Percentiles rank a stretch among this genome's conserved stretches.
Conservation (phyloP, 2,888 invertebrate genomes). For the Mesorhabditis sp. region DNA sequence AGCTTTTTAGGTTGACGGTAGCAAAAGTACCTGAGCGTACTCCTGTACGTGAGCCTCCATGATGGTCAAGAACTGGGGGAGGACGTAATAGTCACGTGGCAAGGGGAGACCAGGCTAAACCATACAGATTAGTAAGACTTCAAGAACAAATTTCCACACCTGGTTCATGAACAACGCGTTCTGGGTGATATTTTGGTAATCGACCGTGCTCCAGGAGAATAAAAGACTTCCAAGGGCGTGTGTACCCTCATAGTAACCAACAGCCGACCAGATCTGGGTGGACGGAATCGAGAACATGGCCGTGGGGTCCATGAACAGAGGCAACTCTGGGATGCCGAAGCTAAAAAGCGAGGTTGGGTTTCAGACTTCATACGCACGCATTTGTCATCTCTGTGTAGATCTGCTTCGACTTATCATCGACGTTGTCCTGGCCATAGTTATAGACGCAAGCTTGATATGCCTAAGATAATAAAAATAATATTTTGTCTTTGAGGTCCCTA, state of each 20-base stretch:
- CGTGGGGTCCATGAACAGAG: not conserved
- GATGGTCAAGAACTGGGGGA: conserved; percentile 37
- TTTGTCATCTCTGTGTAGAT: not conserved
- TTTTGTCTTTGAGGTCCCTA: conserved; percentile 15
- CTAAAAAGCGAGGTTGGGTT: not conserved
- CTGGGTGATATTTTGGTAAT: conserved; percentile 32
- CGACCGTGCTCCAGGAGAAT: conserved; percentile 37
- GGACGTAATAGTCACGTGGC: conserved; percentile 46
- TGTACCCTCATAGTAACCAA: conserved; percentile 20
- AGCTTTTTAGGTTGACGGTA: not conserved
- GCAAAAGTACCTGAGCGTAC: conserved; percentile 8
- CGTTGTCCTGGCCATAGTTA: conserved; percentile 11
- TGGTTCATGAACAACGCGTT: conserved; percentile 44
- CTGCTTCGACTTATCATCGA: conserved; percentile 21
- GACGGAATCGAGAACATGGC: not conserved
- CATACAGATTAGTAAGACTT: not conserved
- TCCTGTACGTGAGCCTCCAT: conserved; percentile 27
- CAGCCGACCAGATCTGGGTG: not conserved
- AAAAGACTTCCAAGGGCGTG: conserved; percentile 38
- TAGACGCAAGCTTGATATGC: conserved; percentile 12
- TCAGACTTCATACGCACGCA: not conserved
- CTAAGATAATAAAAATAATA: not conserved
- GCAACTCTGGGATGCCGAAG: not conserved
- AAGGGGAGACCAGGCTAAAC: conserved; percentile 31
- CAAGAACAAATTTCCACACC: conserved; percentile 13